These are phyloP conservation scores for Anseranas semipalmata DNA, from an alignment of 2,113 vertebrate species.

Conservation along the genomic window DNA sequence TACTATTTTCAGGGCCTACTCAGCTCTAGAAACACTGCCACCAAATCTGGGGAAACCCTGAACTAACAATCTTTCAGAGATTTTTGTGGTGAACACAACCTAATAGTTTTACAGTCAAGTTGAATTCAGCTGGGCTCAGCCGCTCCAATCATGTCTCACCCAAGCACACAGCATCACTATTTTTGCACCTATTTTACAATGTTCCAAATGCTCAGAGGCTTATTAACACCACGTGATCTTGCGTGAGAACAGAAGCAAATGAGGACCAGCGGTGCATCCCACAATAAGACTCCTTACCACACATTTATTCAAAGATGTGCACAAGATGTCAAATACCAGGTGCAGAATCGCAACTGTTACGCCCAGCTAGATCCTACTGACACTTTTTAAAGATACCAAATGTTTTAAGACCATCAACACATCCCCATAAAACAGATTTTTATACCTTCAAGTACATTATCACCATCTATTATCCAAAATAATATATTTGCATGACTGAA, in stretches of 20 bases:
- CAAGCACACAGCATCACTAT: not conserved
- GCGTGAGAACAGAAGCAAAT: not conserved
- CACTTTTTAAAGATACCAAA: not conserved
- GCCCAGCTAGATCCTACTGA: not conserved
- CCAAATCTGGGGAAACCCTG: not conserved
- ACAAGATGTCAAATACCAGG: not conserved
- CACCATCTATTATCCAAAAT: not conserved
- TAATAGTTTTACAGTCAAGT: not conserved
- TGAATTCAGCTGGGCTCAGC: not conserved
- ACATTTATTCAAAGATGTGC: not conserved
- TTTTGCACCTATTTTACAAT: not conserved
- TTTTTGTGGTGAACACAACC: not conserved
- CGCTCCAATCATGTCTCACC: not conserved
- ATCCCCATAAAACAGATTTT: not conserved
- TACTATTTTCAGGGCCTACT: not conserved
- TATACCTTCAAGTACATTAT: not conserved
- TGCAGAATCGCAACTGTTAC: not conserved
- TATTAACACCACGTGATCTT: not conserved
- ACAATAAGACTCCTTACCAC: not conserved
- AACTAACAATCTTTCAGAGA: not conserved
- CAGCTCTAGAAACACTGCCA: not conserved
- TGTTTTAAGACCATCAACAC: not conserved
- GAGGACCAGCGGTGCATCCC: not conserved
- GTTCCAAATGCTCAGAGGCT: not conserved
- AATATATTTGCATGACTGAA: rapidly evolving